phyloP scores from a whole-genome alignment of 1,140 invertebrate genomes.

The Chlorops oryzae region DNA sequence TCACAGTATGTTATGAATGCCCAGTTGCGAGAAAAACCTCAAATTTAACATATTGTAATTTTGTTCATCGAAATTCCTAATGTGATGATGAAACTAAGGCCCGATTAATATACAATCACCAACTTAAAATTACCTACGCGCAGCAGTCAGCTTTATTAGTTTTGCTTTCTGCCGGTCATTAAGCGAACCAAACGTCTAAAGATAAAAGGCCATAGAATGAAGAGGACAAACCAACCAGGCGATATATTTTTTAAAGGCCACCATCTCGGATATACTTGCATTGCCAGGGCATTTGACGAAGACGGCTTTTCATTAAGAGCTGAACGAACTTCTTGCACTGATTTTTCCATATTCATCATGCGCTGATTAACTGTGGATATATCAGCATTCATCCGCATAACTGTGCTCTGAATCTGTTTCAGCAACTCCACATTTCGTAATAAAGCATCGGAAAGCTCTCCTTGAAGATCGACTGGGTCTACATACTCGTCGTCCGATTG shows the following conservation, averaged over 20 bases:
- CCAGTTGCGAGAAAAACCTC: no score
- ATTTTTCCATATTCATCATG: constrained; percentile 44
- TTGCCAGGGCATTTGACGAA: constrained; percentile 9
- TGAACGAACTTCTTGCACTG: constrained; percentile 24
- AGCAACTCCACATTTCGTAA: constrained; percentile 28
- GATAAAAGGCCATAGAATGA: constrained; percentile 58
- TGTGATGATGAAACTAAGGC: no score
- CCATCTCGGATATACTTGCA: constrained; percentile 45
- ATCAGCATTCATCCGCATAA: constrained; percentile 47
- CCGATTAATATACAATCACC: no score
- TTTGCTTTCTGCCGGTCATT: background rate
- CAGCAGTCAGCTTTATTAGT: background rate
- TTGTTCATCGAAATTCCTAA: no score
- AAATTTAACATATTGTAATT: no score
- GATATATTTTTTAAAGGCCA: constrained; percentile 54
- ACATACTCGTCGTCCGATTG: constrained; percentile 74
- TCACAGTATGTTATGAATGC: no score
- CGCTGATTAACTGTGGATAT: constrained; percentile 47
- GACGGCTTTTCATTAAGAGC: constrained; percentile 14
- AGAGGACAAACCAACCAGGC: constrained; percentile 51
- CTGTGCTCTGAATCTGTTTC: constrained; percentile 47
- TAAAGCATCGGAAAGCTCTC: constrained; percentile 33
- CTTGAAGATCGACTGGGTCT: constrained; percentile 63
- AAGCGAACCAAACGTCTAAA: constrained; percentile 34
- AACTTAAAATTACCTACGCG: no score